Evolutionary conservation across 1,140 invertebrate species (phyloP).

Genomic region (Papilio machaon): DNA sequence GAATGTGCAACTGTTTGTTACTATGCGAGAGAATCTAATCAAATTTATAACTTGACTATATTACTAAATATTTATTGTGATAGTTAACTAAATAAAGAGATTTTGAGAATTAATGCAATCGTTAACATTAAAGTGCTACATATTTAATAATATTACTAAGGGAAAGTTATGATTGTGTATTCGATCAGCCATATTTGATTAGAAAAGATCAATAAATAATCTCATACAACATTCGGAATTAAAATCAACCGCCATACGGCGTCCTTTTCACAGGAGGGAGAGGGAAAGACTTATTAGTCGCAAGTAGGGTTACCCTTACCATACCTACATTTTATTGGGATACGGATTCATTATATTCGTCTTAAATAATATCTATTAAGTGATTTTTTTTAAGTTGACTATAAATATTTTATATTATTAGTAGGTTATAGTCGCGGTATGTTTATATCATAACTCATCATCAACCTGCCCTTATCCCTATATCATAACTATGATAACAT

Average conservation of each 20-base stretch:
- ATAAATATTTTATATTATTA: background rate
- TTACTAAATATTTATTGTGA: background rate
- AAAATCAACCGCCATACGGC: constrained; percentile 38
- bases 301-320: constrained; percentile 31
- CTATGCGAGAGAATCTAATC: constrained; percentile 1
- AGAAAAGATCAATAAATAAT: constrained; percentile 31
- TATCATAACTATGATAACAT: too few species aligned
- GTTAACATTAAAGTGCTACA: background rate
- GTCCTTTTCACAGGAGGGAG: constrained; percentile 42
- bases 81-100: background rate
- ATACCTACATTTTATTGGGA: constrained; percentile 20
- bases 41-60: background rate
- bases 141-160: background rate
- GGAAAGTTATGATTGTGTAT: background rate
- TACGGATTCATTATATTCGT: background rate
- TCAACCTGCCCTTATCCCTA: too few species aligned
- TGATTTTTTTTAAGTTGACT: background rate
- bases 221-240: constrained; percentile 41
- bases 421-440: too few species aligned
- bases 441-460: too few species aligned
- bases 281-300: constrained; percentile 47
- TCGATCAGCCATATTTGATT: constrained; percentile 12
- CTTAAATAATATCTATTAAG: background rate
- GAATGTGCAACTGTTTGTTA: constrained; percentile 8
- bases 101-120: background rate